Conservation (phyloP, 2,113 vertebrate genomes). For the Percina caprodes region DNA sequence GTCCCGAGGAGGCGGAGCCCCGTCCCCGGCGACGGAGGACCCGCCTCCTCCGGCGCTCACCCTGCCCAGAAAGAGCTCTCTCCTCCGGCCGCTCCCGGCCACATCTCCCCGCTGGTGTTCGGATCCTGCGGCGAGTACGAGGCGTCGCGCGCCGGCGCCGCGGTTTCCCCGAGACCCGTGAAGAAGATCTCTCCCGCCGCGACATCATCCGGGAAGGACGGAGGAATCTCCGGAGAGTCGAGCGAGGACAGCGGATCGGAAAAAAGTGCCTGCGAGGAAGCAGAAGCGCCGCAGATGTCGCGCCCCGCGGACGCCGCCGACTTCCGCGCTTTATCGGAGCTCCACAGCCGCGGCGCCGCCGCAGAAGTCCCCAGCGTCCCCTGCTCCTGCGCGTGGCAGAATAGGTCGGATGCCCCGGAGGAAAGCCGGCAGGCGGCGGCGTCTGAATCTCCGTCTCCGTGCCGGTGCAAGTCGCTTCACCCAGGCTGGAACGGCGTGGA, state of each 20-base stretch:
- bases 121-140: conserved; percentile 66
- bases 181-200: conserved; percentile 1
- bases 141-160: conserved; percentile 49
- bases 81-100: conserved; percentile 40
- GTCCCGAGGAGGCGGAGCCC: conserved; percentile 79
- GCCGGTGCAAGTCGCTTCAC: conserved; percentile 83
- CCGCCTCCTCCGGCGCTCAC: conserved; percentile 45
- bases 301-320: conserved; percentile 73
- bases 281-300: background rate
- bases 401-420: background rate
- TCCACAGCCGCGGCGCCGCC: conserved; percentile 76
- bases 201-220: background rate
- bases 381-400: conserved; percentile 45
- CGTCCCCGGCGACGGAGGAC: background rate
- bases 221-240: conserved; percentile 24
- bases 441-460: conserved; percentile 50
- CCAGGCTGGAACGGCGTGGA: conserved; percentile 91
- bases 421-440: background rate
- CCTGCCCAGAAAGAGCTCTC: conserved; percentile 79
- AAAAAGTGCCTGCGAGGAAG: conserved; percentile 35
- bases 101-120: conserved; percentile 71
- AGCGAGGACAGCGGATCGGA: conserved; percentile 41
- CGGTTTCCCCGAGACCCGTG: conserved; percentile 27
- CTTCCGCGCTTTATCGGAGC: conserved; percentile 89
- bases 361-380: conserved; percentile 27